Base-by-base conservation (phyloP, 2,113 vertebrate species). In the Crotophaga sulcirostris region DNA sequence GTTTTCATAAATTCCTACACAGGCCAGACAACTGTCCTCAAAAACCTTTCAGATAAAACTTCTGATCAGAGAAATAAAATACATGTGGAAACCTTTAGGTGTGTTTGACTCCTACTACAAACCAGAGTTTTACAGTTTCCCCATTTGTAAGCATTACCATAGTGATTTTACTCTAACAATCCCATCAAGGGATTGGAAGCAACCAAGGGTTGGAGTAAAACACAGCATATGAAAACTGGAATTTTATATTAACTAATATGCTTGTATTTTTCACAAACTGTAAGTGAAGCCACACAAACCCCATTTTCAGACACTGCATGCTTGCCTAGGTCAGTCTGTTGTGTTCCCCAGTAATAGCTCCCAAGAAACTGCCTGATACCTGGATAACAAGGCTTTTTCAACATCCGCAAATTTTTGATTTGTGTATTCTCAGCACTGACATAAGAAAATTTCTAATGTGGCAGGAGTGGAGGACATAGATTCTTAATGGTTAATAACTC, bases 401-500 rank as follows among this genome's bases (percentile, higher is more conserved):
- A 45, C 21, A 36, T 26, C 83, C 68, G 79, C 58, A 78, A 9
- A 62, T 58, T 64, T 42, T 84, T 92, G 33, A 72, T 93, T 80
- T 78, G 47, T 60, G n/a, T 54, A 49, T 95, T 94, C 83, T 51
- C 60, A 81, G 83, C 92, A 87, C 1, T 20, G 1, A 63, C 60
- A 72, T 56, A 82, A 80, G 33, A 77, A 88, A 36, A 70, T 51
- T 33, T 56, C 47, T 58, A 52, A 56, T 36, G 31, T 68, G 31
- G 40, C 36, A 86, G 23, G 29, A 90, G 31, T 54, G 47, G 64
- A 86, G 19, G 28, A 89, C 86, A 76, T 42, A 78, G 64, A 81
- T 89, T 51, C 83, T 88, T 92, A 86, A 84, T 84, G 86, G 91
- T 79, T 94, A 96, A 89, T 92, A 96, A 96, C 76, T 96, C 68